Percentiles rank a stretch among this genome's conserved stretches.
Conservation (phyloP, 2,888 invertebrate species). For the Kryphioiulus occultus region DNA sequence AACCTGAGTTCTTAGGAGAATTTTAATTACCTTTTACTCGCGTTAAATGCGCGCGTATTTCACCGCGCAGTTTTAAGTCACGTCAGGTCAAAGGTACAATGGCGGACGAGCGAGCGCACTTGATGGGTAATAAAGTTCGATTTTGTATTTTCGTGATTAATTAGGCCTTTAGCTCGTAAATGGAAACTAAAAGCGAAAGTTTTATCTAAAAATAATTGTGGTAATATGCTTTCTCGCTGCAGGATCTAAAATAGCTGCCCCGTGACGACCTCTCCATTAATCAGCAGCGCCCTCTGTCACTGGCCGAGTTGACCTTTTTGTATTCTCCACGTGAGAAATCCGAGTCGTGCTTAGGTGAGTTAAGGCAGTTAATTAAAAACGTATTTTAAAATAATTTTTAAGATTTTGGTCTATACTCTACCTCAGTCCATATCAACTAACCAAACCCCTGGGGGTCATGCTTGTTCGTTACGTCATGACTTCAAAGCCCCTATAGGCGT, state of each 20-base stretch:
- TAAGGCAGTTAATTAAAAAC: slow-evolving; percentile 31
- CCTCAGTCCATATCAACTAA: not conserved
- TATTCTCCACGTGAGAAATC: slow-evolving; percentile 21
- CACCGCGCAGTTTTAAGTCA: not conserved
- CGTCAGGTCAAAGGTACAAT: not conserved
- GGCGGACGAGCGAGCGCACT: not conserved
- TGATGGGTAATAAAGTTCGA: slow-evolving; percentile 21
- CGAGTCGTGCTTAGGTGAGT: not conserved
- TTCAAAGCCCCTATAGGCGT: not conserved
- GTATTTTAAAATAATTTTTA: slow-evolving; percentile 17
- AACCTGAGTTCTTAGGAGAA: too few species aligned
- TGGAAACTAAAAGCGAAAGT: not conserved
- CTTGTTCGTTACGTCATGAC: not conserved
- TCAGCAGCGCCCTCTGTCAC: slow-evolving; percentile 26
- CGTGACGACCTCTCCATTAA: not conserved
- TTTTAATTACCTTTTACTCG: not conserved
- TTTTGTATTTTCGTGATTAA: slow-evolving; percentile 1
- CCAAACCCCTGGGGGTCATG: not conserved
- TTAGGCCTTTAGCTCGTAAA: slow-evolving; percentile 13
- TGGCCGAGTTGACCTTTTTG: slow-evolving; percentile 2
- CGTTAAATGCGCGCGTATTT: not conserved
- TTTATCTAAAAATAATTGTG: not conserved
- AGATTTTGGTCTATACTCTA: not conserved
- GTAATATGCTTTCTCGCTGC: not conserved
- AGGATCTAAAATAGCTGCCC: not conserved